Base-by-base conservation (phyloP, 2,888 invertebrate genomes). In the Nycteola revayana region DNA sequence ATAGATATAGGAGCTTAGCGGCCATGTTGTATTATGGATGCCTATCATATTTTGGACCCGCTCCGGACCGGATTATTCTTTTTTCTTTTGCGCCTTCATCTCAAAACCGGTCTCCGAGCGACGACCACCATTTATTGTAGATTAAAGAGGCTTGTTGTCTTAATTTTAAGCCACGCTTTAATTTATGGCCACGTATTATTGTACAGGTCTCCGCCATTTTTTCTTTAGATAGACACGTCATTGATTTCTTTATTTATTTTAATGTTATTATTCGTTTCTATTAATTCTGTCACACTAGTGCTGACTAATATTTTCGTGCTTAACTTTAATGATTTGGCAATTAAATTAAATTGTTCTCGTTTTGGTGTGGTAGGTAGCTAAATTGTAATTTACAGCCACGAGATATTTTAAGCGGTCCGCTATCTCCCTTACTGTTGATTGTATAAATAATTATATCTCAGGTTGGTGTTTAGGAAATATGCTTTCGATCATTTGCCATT, bases 121-220 rank as follows among this genome's bases (percentile, higher is more conserved):
- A 78, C 83, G 84, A 79, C 84, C 77, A 79, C 81, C 87, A 87
- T 88, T 87, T 88, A 88, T 88, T 87, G 85, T 87, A 88, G 88
- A 89, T 89, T 89, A 89, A 89, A 88, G 82, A 87, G 86, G 77
- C 82, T 87, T 88, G 88, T 89, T 89, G 89, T 89, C 89, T 89
- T 88, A 88, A 89, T 89, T 89, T 88, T 87, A 84, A 89, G 81
- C 79, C 81, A 78, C 75, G 75, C 75, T 83, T 81, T 86, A 88
- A 88, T 87, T 88, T 88, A 88, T 86, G 75, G 70, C 66, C 70
- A 76, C 75, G 74, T 86, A 84, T 85, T 84, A 85, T 83, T 81
- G 80, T 75, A 70, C 66, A 68, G 68, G 68, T 75, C 74, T 72
- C 78, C 68, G 79, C 78, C 79, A 83, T 81, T 81, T 85, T 83